Percentiles rank a stretch among this genome's conserved stretches.
These are phyloP conservation scores for Ascidia mentula DNA, from an alignment of 23 tunicate genomes.

Conservation along the genomic window DNA sequence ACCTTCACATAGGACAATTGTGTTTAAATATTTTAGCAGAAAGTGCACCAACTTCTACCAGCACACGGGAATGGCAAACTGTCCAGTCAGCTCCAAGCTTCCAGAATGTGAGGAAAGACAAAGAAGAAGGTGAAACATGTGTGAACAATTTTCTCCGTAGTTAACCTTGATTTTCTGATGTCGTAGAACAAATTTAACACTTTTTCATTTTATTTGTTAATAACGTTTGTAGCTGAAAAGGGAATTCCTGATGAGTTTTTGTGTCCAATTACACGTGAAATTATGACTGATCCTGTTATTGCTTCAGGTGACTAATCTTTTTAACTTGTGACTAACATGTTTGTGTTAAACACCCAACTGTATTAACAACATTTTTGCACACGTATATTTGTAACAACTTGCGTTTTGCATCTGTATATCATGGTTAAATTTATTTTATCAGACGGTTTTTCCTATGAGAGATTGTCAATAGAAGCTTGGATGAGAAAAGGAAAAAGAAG, in stretches of 20 bases:
- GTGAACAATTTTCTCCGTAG: neutral
- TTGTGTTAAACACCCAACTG: neutral
- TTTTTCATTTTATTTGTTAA: neutral
- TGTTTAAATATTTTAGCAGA: no score
- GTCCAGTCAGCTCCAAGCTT: neutral
- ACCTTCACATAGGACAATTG: no score
- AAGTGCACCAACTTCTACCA: neutral
- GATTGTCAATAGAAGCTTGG: conserved; percentile 62
- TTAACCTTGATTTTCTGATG: neutral
- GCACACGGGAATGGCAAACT: neutral
- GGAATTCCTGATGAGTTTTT: conserved; percentile 74
- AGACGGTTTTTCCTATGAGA: conserved; percentile 94
- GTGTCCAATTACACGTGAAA: conserved; percentile 86
- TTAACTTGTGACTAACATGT: neutral
- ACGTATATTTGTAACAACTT: neutral
- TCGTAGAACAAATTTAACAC: no score
- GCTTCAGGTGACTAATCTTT: conserved; percentile 50
- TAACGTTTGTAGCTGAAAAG: conserved; percentile 36
- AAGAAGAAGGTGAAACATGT: neutral
- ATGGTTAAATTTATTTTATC: neutral
- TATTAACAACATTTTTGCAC: neutral
- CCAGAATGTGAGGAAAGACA: neutral
- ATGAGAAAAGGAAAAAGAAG: conserved; percentile 47
- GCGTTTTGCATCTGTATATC: neutral
- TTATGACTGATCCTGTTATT: conserved; percentile 85